Conservation (phyloP, 2,888 invertebrate species). For the Myathropa florea region DNA sequence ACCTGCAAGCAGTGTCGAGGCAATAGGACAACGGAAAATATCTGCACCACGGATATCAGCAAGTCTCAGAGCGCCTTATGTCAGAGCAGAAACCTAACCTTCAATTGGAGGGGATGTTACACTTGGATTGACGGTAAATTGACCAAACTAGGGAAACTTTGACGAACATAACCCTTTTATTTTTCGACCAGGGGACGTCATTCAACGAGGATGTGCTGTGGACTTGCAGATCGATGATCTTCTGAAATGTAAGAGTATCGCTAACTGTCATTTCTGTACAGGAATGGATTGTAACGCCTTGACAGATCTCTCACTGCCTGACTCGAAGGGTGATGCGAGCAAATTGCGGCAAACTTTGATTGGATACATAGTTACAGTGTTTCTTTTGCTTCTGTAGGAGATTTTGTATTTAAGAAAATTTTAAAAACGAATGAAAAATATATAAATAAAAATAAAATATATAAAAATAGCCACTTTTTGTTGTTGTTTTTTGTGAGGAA, state of each 20-base stretch:
- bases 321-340: neutral
- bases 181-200: slow-evolving; percentile 22
- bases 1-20: slow-evolving; percentile 39
- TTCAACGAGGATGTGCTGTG: slow-evolving; percentile 60
- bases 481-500: neutral
- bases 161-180: neutral
- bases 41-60: neutral
- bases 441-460: no score
- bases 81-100: slow-evolving; percentile 2
- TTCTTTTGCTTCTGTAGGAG: neutral
- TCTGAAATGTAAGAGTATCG: slow-evolving; percentile 12
- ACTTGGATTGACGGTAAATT: slow-evolving; percentile 52
- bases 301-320: neutral
- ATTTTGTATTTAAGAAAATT: no score
- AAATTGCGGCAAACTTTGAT: neutral
- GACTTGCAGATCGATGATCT: slow-evolving; percentile 30
- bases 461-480: neutral
- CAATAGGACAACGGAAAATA: neutral
- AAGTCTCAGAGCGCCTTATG: neutral
- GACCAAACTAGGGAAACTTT: neutral
- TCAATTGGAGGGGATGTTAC: slow-evolving; percentile 59
- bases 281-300: slow-evolving; percentile 53
- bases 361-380: neutral
- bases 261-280: slow-evolving; percentile 29
- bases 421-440: no score